A percentile compares a stretch with the other conserved stretches of the same genome.
Conservation (phyloP, 2,797 vertebrate species). For the Brotula barbata region DNA sequence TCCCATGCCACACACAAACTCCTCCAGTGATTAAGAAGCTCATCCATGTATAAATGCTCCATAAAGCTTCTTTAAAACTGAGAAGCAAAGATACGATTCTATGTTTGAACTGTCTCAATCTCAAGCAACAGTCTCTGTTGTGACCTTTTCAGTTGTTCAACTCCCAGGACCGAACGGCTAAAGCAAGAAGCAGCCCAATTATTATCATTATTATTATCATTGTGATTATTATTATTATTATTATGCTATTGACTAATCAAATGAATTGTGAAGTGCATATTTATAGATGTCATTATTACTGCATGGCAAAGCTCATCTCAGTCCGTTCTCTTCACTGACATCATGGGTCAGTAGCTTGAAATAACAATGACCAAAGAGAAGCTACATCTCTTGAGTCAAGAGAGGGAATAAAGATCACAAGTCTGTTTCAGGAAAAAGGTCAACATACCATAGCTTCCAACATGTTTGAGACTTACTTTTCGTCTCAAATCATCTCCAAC, state of each 20-base stretch:
- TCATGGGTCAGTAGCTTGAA: slow-evolving; percentile 37
- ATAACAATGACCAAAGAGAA: slow-evolving; percentile 18
- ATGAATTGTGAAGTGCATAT: slow-evolving; percentile 15
- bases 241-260: slow-evolving; percentile 20
- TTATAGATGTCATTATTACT: slow-evolving; percentile 29
- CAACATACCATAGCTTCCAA: not conserved
- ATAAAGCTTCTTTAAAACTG: slow-evolving; percentile 7
- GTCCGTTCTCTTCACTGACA: slow-evolving; percentile 27
- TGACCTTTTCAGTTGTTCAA: slow-evolving; percentile 18
- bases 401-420: slow-evolving; percentile 28
- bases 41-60: slow-evolving; percentile 9
- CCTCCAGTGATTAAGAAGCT: slow-evolving; percentile 6
- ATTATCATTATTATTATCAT: slow-evolving; percentile 17
- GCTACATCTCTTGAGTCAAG: slow-evolving; percentile 18
- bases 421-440: slow-evolving; percentile 29
- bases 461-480: slow-evolving; percentile 7
- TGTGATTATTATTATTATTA: slow-evolving; percentile 5
- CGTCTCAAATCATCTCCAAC: slow-evolving; percentile 8
- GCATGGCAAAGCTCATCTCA: slow-evolving; percentile 36
- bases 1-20: slow-evolving; percentile 22
- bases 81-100: slow-evolving; percentile 11
- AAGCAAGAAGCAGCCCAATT: slow-evolving; percentile 25
- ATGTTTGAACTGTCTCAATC: slow-evolving; percentile 11
- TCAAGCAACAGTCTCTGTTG: slow-evolving; percentile 10
- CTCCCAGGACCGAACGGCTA: no score